These are phyloP conservation scores for Tribolium madens DNA, from an alignment of 1,140 invertebrate genomes.

Conservation along the genomic window DNA sequence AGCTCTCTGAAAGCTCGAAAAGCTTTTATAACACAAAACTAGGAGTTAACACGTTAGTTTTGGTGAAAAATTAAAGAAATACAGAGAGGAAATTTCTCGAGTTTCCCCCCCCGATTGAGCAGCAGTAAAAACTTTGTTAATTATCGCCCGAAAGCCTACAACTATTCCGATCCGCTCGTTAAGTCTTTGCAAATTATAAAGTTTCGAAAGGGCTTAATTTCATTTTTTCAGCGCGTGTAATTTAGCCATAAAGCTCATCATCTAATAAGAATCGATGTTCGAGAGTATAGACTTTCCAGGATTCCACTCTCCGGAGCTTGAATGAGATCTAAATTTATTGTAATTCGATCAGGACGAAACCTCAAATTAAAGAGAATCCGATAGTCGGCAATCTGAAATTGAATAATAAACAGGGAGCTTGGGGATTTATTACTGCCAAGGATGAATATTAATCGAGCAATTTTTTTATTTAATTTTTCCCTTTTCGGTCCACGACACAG, in stretches of 20 bases:
- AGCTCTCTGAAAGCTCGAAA: too few species aligned
- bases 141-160: background rate
- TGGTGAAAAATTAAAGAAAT: too few species aligned
- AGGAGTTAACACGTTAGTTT: too few species aligned
- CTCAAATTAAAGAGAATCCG: constrained; percentile 24
- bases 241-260: background rate
- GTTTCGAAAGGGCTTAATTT: constrained; percentile 9
- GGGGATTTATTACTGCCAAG: too few species aligned
- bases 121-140: background rate
- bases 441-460: too few species aligned
- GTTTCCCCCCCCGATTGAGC: background rate
- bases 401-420: constrained; percentile 20
- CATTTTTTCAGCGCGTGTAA: constrained; percentile 6
- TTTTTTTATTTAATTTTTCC: too few species aligned
- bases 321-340: constrained; percentile 27
- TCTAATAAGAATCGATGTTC: constrained; percentile 8
- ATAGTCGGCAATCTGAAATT: constrained; percentile 25
- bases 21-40: too few species aligned
- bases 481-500: too few species aligned
- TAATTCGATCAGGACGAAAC: constrained; percentile 30
- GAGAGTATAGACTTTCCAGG: too few species aligned
- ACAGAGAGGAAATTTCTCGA: too few species aligned
- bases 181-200: background rate
- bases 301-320: background rate
- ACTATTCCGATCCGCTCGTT: background rate